These are phyloP conservation scores for Drosophila longiperda DNA, from an alignment of 2,888 invertebrate species.

Conservation along the genomic window DNA sequence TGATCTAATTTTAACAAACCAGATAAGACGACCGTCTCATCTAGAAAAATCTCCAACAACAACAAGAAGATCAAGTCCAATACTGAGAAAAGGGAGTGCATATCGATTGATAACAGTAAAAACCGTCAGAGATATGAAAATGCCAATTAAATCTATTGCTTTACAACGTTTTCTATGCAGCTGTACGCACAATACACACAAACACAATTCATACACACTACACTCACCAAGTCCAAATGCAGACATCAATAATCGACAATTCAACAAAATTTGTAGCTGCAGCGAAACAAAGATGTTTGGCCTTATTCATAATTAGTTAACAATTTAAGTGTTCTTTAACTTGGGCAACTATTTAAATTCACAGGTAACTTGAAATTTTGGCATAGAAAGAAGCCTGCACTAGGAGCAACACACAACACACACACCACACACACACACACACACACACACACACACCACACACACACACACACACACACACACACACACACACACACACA, in stretches of 20 bases:
- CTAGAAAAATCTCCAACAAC: background rate
- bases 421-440: background rate
- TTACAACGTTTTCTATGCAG: constrained; percentile 50
- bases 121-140: constrained; percentile 32
- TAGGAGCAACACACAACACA: background rate
- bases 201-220: background rate
- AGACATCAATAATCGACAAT: constrained; percentile 15
- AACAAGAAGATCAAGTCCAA: constrained; percentile 27
- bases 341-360: constrained; percentile 54
- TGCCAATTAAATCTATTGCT: constrained; percentile 43
- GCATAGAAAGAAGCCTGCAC: constrained; percentile 22
- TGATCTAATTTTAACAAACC: constrained; percentile 12
- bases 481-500: background rate
- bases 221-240: background rate
- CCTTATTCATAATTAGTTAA: constrained; percentile 42
- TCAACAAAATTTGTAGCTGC: constrained; percentile 7
- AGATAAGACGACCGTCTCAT: constrained; percentile 4
- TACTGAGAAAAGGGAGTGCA: constrained; percentile 27
- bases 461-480: background rate
- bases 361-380: constrained; percentile 42
- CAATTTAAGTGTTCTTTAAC: constrained; percentile 38
- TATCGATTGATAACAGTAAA: constrained; percentile 25
- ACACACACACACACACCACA: too few relatives aligned
- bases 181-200: constrained; percentile 23
- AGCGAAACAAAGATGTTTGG: constrained; percentile 26